These are phyloP conservation scores for Platalea minor DNA, from an alignment of 2,797 vertebrate species.

Conservation along the genomic window DNA sequence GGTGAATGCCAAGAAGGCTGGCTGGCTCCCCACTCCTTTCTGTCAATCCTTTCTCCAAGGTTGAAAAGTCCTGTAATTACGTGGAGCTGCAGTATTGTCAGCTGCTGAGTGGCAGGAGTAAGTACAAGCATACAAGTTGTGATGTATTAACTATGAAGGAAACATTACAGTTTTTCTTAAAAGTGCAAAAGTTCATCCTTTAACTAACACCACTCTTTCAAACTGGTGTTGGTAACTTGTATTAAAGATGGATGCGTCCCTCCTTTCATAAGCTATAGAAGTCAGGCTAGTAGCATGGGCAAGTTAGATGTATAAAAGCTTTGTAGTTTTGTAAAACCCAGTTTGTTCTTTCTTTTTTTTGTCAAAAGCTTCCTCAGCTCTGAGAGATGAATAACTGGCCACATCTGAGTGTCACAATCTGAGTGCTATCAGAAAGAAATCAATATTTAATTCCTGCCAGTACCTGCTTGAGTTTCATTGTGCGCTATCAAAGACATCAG, in stretches of 20 bases:
- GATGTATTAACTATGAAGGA: not conserved
- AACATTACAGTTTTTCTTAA: not conserved
- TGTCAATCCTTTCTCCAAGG: not conserved
- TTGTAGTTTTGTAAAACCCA: not conserved
- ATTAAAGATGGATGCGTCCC: not conserved
- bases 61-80: not conserved
- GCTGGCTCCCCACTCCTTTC: not conserved
- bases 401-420: not conserved
- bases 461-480: not conserved
- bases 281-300: not conserved
- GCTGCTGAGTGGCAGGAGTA: not conserved
- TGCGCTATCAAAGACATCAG: not conserved
- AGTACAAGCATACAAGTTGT: not conserved
- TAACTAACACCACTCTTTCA: not conserved
- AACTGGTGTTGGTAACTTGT: not conserved
- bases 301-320: not conserved
- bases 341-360: not conserved
- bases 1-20: not conserved
- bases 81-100: not conserved
- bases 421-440: not conserved
- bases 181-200: not conserved
- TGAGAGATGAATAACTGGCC: not conserved
- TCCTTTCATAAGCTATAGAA: not conserved
- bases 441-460: conserved; percentile 6
- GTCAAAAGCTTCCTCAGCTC: not conserved